A percentile compares a stretch with the other conserved stretches of the same genome.
These are phyloP conservation scores for Margarornis squamiger DNA, from an alignment of 2,797 vertebrate genomes.

Conservation along the genomic window DNA sequence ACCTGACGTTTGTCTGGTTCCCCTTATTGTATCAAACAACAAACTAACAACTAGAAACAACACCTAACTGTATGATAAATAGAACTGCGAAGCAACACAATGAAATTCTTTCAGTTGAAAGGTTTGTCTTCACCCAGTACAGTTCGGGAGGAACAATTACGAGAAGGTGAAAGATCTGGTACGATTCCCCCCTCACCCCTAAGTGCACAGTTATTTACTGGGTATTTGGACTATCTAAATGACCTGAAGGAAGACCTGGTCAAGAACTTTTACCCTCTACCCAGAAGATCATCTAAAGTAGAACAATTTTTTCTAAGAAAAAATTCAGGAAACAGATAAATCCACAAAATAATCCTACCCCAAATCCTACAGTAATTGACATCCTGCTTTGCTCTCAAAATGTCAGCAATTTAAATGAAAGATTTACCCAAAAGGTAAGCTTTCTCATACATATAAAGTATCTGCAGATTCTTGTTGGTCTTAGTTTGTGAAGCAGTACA, in stretches of 20 bases:
- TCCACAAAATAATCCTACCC: not conserved
- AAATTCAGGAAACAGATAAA: not conserved
- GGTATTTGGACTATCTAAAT: not conserved
- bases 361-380: not conserved
- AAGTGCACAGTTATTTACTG: not conserved
- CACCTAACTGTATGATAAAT: not conserved
- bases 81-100: not conserved
- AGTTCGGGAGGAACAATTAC: not conserved
- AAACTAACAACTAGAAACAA: not conserved
- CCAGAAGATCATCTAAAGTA: not conserved
- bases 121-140: not conserved
- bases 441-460: not conserved
- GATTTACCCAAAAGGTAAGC: not conserved
- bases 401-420: not conserved
- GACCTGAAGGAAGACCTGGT: not conserved
- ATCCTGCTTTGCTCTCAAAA: not conserved
- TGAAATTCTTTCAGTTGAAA: not conserved
- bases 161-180: not conserved
- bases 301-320: not conserved
- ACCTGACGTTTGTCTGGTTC: not conserved
- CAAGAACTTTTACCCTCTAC: not conserved
- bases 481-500: not conserved
- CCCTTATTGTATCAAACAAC: not conserved
- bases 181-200: not conserved
- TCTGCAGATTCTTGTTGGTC: not conserved